Conservation (phyloP, 2,113 vertebrate genomes). For the Hemiscyllium ocellatum region DNA sequence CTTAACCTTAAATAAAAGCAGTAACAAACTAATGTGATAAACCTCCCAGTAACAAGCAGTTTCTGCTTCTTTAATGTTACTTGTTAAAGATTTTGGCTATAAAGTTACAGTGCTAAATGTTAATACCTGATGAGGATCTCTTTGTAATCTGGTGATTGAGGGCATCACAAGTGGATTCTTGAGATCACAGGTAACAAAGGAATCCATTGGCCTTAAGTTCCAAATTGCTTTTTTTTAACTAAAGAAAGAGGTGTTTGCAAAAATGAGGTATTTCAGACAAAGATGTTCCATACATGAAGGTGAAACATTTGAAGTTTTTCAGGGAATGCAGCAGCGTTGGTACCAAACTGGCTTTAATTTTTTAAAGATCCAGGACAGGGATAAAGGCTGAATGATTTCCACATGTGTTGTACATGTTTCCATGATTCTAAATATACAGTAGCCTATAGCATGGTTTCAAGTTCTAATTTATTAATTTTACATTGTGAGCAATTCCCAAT, state of each 20-base stretch:
- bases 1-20: no score
- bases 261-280: background rate
- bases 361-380: background rate
- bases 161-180: background rate
- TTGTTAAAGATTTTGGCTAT: background rate
- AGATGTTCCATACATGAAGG: background rate
- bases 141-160: background rate
- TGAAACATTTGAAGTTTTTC: background rate
- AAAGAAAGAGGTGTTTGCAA: background rate
- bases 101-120: background rate
- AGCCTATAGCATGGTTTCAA: background rate
- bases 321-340: background rate
- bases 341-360: background rate
- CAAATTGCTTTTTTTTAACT: background rate
- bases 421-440: background rate
- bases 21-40: no score
- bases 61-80: background rate
- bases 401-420: background rate
- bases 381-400: background rate
- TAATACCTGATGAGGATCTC: background rate
- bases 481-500: background rate
- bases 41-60: no score
- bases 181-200: background rate
- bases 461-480: background rate
- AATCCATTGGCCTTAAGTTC: background rate